Evolutionary conservation across 2,113 vertebrate species (phyloP).

Genomic region (Neotoma lepida): DNA sequence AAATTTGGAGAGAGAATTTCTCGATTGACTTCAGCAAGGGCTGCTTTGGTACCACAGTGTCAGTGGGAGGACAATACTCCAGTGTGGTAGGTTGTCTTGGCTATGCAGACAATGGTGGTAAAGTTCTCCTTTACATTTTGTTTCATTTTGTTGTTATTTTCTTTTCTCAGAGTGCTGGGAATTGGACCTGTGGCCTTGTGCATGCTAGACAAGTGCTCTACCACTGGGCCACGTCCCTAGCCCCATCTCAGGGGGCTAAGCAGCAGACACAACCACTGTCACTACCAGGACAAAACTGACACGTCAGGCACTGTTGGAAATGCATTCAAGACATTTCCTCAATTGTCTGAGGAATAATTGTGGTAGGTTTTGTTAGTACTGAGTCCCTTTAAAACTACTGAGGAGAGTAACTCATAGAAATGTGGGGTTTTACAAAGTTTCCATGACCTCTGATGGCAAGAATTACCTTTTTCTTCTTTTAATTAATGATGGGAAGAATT

Average conservation of each 20-base stretch:
- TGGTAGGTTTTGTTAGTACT: not conserved
- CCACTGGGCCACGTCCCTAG: no score
- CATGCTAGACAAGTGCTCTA: not conserved
- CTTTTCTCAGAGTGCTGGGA: not conserved
- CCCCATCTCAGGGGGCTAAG: not conserved
- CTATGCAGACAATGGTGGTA: no score
- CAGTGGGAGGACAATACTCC: not conserved
- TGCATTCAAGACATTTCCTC: not conserved
- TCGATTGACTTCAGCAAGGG: not conserved
- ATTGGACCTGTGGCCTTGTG: not conserved
- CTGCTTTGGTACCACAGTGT: not conserved
- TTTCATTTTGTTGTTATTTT: not conserved
- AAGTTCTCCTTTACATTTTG: not conserved
- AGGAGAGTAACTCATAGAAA: not conserved
- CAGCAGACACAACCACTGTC: no score
- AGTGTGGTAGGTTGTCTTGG: not conserved
- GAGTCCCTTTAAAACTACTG: not conserved
- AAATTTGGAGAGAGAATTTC: not conserved
- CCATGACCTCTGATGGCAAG: not conserved
- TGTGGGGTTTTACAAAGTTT: not conserved
- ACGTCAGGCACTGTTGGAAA: not conserved
- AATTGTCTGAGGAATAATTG: not conserved
- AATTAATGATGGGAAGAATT: not conserved
- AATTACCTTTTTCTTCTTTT: slow-evolving; percentile 11
- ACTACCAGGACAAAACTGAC: not conserved